phyloP scores from a whole-genome alignment of 1,140 invertebrate genomes.

The Drosophila melanica region DNA sequence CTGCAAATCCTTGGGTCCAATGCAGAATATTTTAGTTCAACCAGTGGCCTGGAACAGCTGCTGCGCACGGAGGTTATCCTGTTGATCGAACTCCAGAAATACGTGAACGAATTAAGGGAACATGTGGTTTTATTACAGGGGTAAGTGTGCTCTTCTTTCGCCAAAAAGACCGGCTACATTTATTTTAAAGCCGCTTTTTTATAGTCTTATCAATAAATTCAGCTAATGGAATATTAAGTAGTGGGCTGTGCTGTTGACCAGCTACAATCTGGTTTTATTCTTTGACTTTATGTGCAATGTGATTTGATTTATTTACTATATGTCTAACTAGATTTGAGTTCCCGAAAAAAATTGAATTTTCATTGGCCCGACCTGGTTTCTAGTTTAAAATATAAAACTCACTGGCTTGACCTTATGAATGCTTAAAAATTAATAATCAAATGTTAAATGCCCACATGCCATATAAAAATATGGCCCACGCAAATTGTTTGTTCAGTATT shows the following conservation, averaged over 20 bases:
- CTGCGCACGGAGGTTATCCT: conserved; percentile 93
- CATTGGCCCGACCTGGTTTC: neutral
- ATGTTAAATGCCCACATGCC: conserved; percentile 16
- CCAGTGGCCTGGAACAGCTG: conserved; percentile 93
- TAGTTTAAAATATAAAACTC: neutral
- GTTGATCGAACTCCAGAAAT: conserved; percentile 91
- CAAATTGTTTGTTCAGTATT: conserved; percentile 10
- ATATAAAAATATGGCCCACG: conserved; percentile 7
- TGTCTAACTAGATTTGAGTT: neutral
- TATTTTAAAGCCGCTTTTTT: neutral
- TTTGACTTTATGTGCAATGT: conserved; percentile 17
- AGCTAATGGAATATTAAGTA: conserved; percentile 16
- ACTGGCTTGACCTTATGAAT: conserved; percentile 16
- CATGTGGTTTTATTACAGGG: conserved; percentile 86
- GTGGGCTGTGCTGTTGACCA: neutral
- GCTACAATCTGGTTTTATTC: conserved; percentile 22
- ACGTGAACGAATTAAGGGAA: conserved; percentile 91
- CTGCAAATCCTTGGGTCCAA: conserved; percentile 27
- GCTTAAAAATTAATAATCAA: conserved; percentile 34
- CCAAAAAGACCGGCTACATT: neutral
- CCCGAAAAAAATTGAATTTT: neutral
- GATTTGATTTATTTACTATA: conserved; percentile 38
- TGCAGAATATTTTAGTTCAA: conserved; percentile 91
- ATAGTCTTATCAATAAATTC: neutral
- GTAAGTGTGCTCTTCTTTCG: conserved; percentile 22